These are phyloP conservation scores for Drosophila fulvimacula DNA, from an alignment of 2,888 invertebrate genomes.

Conservation along the genomic window DNA sequence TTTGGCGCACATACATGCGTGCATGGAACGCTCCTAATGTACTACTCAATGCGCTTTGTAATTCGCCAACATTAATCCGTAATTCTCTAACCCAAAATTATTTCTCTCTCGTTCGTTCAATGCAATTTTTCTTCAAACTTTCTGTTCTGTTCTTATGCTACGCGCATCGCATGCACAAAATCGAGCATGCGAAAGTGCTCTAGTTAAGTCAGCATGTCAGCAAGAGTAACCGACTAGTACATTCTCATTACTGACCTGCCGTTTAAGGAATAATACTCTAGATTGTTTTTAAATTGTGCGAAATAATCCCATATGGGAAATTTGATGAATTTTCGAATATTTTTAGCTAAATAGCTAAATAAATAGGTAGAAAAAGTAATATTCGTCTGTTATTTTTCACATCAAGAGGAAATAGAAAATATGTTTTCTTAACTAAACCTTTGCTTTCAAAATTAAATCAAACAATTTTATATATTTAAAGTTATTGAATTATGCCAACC, in stretches of 20 bases:
- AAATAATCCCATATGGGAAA: too few species aligned
- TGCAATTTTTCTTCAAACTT: constrained; percentile 15
- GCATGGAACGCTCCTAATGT: constrained; percentile 6
- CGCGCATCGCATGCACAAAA: constrained; percentile 24
- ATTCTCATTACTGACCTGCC: not conserved
- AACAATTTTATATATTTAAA: too few species aligned
- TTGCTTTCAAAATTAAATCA: too few species aligned
- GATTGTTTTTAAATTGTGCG: too few species aligned
- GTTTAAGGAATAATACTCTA: not conserved
- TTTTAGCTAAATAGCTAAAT: too few species aligned
- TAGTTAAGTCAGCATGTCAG: too few species aligned
- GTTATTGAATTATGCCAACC: too few species aligned
- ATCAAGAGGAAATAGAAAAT: too few species aligned
- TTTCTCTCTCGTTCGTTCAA: constrained; percentile 43
- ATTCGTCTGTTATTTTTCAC: too few species aligned
- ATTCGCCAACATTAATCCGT: constrained; percentile 53
- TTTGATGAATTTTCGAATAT: too few species aligned
- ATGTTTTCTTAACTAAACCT: too few species aligned
- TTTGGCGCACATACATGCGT: constrained; percentile 18
- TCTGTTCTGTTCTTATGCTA: constrained; percentile 10
- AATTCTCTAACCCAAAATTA: constrained; percentile 20
- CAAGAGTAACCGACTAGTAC: not conserved
- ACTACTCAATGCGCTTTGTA: constrained; percentile 23
- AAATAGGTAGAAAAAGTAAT: too few species aligned
- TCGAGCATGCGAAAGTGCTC: not conserved